Evolutionary conservation across 2,888 invertebrate species (phyloP).

Genomic region (Drosophila robusta): DNA sequence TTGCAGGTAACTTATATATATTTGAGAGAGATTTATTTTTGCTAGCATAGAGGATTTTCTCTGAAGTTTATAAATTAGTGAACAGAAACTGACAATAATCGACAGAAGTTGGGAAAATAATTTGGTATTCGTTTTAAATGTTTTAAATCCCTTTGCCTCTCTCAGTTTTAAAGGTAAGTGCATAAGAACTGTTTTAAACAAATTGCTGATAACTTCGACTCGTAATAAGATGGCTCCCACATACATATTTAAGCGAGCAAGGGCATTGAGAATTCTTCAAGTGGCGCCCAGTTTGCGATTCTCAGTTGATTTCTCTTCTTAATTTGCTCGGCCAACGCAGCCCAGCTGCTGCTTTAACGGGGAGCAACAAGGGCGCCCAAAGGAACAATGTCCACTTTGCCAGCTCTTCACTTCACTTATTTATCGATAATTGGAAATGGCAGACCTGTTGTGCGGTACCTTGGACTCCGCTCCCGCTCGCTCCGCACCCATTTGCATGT

Average conservation of each 20-base stretch:
- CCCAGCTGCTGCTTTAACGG: constrained; percentile 56
- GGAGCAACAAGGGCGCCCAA: not conserved
- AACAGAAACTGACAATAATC: no score
- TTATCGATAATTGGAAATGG: constrained; percentile 77
- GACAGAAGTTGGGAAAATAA: no score
- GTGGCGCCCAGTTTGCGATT: constrained; percentile 1
- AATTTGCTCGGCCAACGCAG: constrained; percentile 36
- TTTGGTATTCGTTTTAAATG: no score
- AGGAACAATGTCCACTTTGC: constrained; percentile 41
- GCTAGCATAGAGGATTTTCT: no score
- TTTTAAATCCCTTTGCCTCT: no score
- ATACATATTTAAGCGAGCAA: not conserved
- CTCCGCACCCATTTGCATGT: constrained; percentile 54
- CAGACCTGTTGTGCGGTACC: constrained; percentile 35
- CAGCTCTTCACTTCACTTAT: constrained; percentile 69
- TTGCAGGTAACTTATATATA: no score
- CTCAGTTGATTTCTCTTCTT: constrained; percentile 29
- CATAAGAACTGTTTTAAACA: no score
- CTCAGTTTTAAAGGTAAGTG: no score
- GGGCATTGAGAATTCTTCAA: constrained; percentile 22
- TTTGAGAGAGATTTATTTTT: no score
- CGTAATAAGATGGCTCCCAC: not conserved
- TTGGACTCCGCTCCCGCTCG: not conserved
- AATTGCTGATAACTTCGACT: not conserved
- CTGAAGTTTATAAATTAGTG: no score